Conservation (phyloP, 2,888 invertebrate species). For the Lamellibrachia columna region DNA sequence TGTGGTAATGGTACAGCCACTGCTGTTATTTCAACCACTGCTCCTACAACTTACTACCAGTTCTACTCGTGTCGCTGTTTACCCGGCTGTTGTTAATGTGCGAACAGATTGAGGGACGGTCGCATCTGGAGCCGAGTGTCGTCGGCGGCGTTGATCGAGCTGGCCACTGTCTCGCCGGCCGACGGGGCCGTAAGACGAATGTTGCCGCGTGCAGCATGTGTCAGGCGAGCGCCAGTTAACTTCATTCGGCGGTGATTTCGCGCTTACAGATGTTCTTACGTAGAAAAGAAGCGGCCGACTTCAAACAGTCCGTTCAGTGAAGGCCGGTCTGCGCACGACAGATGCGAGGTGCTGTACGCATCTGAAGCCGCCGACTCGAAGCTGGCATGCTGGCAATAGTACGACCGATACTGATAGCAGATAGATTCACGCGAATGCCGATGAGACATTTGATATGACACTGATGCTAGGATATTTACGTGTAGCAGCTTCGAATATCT, state of each 20-base stretch:
- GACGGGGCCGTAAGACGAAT: not conserved
- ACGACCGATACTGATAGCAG: not conserved
- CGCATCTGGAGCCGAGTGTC: not conserved
- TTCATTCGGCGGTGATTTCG: not conserved
- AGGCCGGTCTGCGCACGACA: not conserved
- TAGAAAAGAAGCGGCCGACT: not conserved
- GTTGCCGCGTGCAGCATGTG: not conserved
- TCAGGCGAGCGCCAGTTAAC: not conserved
- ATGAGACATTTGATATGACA: not conserved
- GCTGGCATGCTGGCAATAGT: not conserved
- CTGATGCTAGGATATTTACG: not conserved
- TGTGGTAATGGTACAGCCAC: not conserved
- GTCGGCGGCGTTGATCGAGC: not conserved
- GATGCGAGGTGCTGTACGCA: not conserved
- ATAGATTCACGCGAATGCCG: not conserved
- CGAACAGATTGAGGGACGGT: slow-evolving; percentile 6
- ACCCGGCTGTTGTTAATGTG: slow-evolving; percentile 9
- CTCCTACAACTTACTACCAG: not conserved
- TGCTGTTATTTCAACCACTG: not conserved
- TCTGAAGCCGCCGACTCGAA: not conserved
- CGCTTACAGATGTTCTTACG: slow-evolving; percentile 16
- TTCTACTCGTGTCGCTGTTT: not conserved
- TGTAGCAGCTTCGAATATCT: not conserved
- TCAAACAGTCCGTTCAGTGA: not conserved
- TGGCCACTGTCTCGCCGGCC: not conserved